Conservation (phyloP, 1,140 invertebrate genomes). For the Drosophila neocordata region DNA sequence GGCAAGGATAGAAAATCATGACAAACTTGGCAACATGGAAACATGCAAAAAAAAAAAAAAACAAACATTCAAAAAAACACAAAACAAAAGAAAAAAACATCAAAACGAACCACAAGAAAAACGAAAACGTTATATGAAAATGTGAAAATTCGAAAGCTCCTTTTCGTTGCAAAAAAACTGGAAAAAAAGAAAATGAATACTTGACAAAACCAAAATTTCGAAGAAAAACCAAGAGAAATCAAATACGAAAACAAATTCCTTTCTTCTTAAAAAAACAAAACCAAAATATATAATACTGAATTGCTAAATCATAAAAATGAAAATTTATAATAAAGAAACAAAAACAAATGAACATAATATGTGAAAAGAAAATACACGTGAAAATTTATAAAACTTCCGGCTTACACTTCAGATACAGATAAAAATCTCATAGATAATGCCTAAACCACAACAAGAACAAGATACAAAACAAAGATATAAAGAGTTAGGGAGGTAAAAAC, state of each 20-base stretch:
- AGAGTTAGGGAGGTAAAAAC: background rate
- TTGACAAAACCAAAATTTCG: conserved; percentile 19
- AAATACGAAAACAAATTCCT: conserved; percentile 58
- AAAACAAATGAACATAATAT: conserved; percentile 15
- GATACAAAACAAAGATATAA: conserved; percentile 45
- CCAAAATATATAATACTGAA: conserved; percentile 20
- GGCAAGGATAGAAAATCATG: conserved; percentile 57
- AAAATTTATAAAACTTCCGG: conserved; percentile 49
- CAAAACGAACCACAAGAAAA: conserved; percentile 27
- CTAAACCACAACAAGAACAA: conserved; percentile 53
- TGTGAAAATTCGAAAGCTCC: conserved; percentile 49
- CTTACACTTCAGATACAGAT: conserved; percentile 55
- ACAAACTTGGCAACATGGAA: background rate
- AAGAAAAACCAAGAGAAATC: conserved; percentile 28
- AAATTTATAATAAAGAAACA: conserved; percentile 26
- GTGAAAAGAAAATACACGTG: conserved; percentile 19
- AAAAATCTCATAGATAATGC: conserved; percentile 64
- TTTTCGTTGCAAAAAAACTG: conserved; percentile 43
- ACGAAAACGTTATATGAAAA: conserved; percentile 31
- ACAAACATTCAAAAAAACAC: conserved; percentile 28
- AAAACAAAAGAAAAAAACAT: conserved; percentile 24
- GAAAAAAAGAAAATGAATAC: conserved; percentile 26
- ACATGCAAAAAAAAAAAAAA: conserved; percentile 12
- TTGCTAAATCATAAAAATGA: conserved; percentile 25
- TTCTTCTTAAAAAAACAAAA: conserved; percentile 67